These are phyloP conservation scores for Troides oblongomaculatus DNA, from an alignment of 2,888 invertebrate species.

Conservation along the genomic window DNA sequence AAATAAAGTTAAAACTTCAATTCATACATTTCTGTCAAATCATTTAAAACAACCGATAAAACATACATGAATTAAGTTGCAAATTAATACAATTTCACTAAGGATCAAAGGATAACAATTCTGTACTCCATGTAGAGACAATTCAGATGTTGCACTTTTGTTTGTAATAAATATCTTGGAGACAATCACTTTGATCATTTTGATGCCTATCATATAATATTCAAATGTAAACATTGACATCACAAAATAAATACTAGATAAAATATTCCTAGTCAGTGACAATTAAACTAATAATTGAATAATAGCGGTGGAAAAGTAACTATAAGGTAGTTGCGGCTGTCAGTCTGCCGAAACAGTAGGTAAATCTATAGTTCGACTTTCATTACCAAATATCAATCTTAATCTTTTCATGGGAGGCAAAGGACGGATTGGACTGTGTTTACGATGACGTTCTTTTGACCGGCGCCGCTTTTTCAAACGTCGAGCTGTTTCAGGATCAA, in stretches of 20 bases:
- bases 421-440: constrained; percentile 77
- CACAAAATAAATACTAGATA: constrained; percentile 75
- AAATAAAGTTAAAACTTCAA: constrained; percentile 13
- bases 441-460: constrained; percentile 72
- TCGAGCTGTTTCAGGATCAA: constrained; percentile 78
- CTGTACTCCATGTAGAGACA: constrained; percentile 41
- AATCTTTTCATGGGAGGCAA: constrained; percentile 90
- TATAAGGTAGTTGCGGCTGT: constrained; percentile 69
- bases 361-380: constrained; percentile 93
- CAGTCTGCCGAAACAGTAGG: constrained; percentile 84
- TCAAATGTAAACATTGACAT: constrained; percentile 61
- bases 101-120: constrained; percentile 27
- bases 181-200: constrained; percentile 62
- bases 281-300: constrained; percentile 78
- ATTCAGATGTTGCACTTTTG: constrained; percentile 45
- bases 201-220: constrained; percentile 67
- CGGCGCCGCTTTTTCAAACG: constrained; percentile 79
- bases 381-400: constrained; percentile 92
- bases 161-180: constrained; percentile 63
- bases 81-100: constrained; percentile 30
- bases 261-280: constrained; percentile 76
- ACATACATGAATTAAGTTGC: constrained; percentile 15
- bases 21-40: constrained; percentile 16
- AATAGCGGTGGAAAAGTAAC: constrained; percentile 75
- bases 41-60: constrained; percentile 9